These are phyloP conservation scores for Adoxophyes honmai DNA, from an alignment of 1,140 invertebrate species.

Conservation along the genomic window DNA sequence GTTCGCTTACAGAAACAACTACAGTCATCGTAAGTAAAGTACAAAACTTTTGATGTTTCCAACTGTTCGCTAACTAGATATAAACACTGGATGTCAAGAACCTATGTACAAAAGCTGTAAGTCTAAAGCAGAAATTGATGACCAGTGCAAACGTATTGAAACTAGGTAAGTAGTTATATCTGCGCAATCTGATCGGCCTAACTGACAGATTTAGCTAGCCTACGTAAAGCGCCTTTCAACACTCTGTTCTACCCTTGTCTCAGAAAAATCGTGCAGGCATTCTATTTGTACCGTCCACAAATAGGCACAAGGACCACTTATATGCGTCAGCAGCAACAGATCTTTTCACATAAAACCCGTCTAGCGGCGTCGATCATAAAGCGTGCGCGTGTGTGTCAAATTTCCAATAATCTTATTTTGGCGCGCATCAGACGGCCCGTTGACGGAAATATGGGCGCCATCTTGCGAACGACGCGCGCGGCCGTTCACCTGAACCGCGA, in stretches of 20 bases:
- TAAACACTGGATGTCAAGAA: too few species aligned
- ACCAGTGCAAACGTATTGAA: not conserved
- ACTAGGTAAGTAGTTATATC: not conserved
- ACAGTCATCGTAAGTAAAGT: too few species aligned
- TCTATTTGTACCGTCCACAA: conserved; percentile 34
- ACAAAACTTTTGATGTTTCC: too few species aligned
- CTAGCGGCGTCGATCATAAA: conserved; percentile 56
- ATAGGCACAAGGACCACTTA: conserved; percentile 54
- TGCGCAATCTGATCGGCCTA: not conserved
- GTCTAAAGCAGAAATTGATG: too few species aligned
- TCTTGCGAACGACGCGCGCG: conserved; percentile 59
- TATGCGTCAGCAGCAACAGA: conserved; percentile 59
- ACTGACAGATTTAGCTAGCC: not conserved
- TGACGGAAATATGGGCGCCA: conserved; percentile 71
- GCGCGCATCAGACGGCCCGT: conserved; percentile 69
- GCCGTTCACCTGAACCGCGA: conserved; percentile 69
- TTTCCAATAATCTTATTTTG: conserved; percentile 76
- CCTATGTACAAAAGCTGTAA: too few species aligned
- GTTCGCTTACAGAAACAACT: too few species aligned
- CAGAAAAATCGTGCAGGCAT: not conserved
- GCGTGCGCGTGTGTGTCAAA: conserved; percentile 64
- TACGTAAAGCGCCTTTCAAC: conserved; percentile 2
- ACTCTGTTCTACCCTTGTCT: not conserved
- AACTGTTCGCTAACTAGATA: too few species aligned
- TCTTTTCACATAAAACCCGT: conserved; percentile 36